phyloP scores from a whole-genome alignment of 1,140 invertebrate genomes.

The Diachasma alloeum region DNA sequence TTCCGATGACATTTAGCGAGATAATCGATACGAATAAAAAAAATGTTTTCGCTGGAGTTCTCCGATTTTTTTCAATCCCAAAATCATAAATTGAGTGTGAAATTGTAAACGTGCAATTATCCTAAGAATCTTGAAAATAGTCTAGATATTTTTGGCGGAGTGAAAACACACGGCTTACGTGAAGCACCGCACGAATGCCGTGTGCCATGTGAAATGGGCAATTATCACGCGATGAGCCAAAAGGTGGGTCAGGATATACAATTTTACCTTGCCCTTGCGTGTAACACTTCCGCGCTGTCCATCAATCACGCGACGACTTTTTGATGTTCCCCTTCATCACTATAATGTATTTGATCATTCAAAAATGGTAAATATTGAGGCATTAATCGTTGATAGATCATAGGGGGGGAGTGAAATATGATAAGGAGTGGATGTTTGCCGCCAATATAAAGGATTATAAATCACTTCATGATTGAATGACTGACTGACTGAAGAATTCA shows the following conservation, averaged over 20 bases:
- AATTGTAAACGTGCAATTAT: background rate
- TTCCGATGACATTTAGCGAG: too few species aligned
- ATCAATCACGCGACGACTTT: background rate
- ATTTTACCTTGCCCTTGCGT: slow-evolving; percentile 9
- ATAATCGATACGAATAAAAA: too few species aligned
- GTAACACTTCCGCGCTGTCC: background rate
- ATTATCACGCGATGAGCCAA: slow-evolving; percentile 1
- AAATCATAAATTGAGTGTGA: background rate
- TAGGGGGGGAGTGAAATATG: background rate
- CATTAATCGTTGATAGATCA: background rate
- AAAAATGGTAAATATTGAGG: background rate
- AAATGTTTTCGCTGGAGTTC: too few species aligned
- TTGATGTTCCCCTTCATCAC: background rate
- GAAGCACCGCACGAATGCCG: background rate
- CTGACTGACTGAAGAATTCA: too few species aligned
- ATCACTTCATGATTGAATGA: too few species aligned
- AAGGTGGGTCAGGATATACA: background rate
- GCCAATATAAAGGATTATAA: too few species aligned
- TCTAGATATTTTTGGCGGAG: background rate
- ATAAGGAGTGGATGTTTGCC: too few species aligned
- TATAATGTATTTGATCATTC: background rate
- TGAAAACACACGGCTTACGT: background rate
- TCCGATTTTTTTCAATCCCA: background rate
- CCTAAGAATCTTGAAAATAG: background rate
- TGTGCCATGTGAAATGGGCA: background rate